Conservation (phyloP, 1,140 invertebrate genomes). For the Chironomus striatipennis region DNA sequence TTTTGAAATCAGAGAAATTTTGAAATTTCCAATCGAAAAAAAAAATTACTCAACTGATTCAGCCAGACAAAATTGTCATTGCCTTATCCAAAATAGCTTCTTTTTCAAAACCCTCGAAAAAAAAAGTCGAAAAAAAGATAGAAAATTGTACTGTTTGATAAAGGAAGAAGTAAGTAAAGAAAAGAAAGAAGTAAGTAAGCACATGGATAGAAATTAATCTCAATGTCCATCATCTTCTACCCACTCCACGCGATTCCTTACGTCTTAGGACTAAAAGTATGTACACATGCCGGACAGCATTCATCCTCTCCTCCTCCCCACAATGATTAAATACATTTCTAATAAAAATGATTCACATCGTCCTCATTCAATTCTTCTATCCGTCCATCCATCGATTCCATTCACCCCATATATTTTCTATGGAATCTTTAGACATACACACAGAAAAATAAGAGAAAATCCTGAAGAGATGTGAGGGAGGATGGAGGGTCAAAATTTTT, state of each 20-base stretch:
- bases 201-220: background rate
- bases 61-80: no score
- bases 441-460: no score
- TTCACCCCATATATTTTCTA: background rate
- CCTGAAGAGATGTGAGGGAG: no score
- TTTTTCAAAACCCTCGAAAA: background rate
- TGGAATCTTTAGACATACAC: background rate
- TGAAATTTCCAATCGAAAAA: no score
- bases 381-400: background rate
- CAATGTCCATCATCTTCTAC: background rate
- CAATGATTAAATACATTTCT: constrained; percentile 6
- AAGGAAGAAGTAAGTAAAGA: background rate
- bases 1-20: no score
- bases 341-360: background rate
- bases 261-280: no score
- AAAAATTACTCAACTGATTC: no score
- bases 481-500: background rate
- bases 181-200: background rate
- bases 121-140: background rate
- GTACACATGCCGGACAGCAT: no score
- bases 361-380: background rate
- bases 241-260: background rate
- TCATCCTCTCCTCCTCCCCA: background rate
- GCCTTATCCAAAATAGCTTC: no score
- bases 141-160: background rate